A percentile compares a stretch with the other conserved stretches of the same genome.
These are phyloP conservation scores for Nebria salina DNA, from an alignment of 2,888 invertebrate genomes.

Conservation along the genomic window DNA sequence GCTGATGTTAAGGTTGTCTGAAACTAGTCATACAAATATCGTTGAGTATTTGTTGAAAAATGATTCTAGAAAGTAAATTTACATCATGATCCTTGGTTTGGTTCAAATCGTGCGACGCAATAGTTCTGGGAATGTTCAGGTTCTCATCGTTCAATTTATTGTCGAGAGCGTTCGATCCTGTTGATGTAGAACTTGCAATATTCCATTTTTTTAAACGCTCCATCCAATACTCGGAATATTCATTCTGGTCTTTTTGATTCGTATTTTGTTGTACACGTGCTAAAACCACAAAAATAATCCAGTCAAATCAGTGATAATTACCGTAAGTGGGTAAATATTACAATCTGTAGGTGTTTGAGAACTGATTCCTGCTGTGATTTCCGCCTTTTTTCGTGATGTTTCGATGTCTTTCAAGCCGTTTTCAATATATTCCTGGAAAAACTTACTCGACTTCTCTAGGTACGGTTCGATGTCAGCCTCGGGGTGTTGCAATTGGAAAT, in stretches of 20 bases:
- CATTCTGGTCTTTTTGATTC: neutral
- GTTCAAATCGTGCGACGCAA: neutral
- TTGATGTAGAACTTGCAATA: constrained; percentile 10
- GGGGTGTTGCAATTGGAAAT: constrained; percentile 82
- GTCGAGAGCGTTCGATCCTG: constrained; percentile 6
- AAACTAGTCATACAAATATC: constrained; percentile 17
- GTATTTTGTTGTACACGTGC: neutral
- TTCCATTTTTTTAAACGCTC: constrained; percentile 32
- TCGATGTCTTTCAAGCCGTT: constrained; percentile 74
- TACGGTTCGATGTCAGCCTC: constrained; percentile 88
- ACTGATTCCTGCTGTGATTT: constrained; percentile 1
- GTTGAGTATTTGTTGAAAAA: neutral
- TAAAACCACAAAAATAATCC: neutral
- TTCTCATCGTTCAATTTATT: constrained; percentile 34
- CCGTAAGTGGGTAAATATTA: neutral
- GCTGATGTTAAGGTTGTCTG: constrained; percentile 30
- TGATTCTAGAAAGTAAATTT: neutral
- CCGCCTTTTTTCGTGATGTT: constrained; percentile 54
- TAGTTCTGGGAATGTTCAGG: constrained; percentile 12
- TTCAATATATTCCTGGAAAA: constrained; percentile 88
- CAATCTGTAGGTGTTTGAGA: neutral
- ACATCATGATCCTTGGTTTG: constrained; percentile 31
- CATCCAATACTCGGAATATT: constrained; percentile 33
- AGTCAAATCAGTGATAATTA: neutral
- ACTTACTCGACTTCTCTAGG: constrained; percentile 82